Evolutionary conservation across 2,113 vertebrate species (phyloP), one percentile per base, ranked within the genome.

Genomic region (Pachypanchax playfairii): DNA sequence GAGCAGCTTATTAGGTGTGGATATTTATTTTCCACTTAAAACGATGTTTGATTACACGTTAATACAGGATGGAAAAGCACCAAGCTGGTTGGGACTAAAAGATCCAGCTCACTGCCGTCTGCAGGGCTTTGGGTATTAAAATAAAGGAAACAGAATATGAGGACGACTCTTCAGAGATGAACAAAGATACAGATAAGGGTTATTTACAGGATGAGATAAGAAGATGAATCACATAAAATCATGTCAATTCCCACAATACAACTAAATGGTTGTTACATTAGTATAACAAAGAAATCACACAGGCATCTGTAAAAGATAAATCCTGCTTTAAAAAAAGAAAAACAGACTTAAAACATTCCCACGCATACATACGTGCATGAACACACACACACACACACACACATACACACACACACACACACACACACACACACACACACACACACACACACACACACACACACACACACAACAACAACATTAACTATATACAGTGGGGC

Each of bases 11-110:
- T 96, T 96, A 95, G 94, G 95, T 93, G 92, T 93, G 93, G 94
- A 96, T 96, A 95, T 95, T 98, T 97, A 96, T 97, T 96, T 95
- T 95, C 94, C 94, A 95, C 94, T 97, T 96, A 97, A 95, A 94
- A 51, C 92, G 88, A 93, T 95, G 93, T 96, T 97, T 98, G 95
- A 96, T 97, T 95, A 95, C 94, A 94, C 93, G 94, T 85, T 94
- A 95, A 95, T 95, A 96, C 94, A 94, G 93, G 93, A 94, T 88
- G 92, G 92, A 87, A 92, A 93, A 92, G 85, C 93, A 89, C 92
- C 91, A 93, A 92, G 92, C 93, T 91, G 93, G 86, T 91, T 91
- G 91, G 87, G 91, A 91, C 93, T 92, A 88, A 93, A 92, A 92
- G 93, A 93, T 94, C 93, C 93, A 89, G 89, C 93, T 88, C 90